Conservation (phyloP, 2,113 vertebrate genomes). For the Orientallactaga bullata region DNA sequence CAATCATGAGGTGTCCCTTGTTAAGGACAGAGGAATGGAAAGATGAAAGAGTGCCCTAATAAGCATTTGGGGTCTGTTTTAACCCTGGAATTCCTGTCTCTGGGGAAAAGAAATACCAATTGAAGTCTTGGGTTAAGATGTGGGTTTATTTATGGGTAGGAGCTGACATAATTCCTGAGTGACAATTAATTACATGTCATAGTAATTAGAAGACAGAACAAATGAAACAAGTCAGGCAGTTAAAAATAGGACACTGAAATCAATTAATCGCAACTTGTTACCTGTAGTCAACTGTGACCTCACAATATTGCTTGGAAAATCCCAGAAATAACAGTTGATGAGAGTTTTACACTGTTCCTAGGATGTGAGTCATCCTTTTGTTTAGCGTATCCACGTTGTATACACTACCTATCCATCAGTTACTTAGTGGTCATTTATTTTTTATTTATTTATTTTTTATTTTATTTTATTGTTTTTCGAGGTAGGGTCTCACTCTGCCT, state of each 20-base stretch:
- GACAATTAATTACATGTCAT: background rate
- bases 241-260: slow-evolving; percentile 34
- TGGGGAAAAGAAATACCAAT: background rate
- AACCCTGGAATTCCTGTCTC: background rate
- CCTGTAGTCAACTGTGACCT: background rate
- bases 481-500: no score
- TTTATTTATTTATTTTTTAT: no score
- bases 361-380: no score
- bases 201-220: slow-evolving; percentile 24
- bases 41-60: background rate
- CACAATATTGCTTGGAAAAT: background rate
- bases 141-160: background rate
- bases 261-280: slow-evolving; percentile 1
- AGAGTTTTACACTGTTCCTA: background rate
- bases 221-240: background rate
- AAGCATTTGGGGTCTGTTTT: background rate
- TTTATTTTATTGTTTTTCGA: no score
- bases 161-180: slow-evolving; percentile 8
- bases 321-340: background rate
- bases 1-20: background rate
- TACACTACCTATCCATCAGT: background rate
- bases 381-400: background rate
- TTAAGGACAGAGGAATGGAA: background rate
- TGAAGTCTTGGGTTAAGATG: background rate
- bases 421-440: background rate